A percentile compares a stretch with the other conserved stretches of the same genome.
phyloP scores from a whole-genome alignment of 2,797 vertebrate species.

The Clarias pachynema region DNA sequence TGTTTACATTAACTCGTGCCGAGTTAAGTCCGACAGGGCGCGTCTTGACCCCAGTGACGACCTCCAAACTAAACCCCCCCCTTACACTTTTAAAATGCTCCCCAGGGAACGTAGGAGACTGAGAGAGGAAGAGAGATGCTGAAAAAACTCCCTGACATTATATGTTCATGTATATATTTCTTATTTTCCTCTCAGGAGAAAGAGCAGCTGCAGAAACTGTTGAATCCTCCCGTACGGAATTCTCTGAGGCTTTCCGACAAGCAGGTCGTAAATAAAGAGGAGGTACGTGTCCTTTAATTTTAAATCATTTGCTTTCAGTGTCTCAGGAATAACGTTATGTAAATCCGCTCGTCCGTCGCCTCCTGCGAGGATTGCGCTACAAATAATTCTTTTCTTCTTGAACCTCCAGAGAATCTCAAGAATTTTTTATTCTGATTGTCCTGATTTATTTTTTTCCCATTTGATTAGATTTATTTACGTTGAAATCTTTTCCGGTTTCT shows the following conservation, averaged over 20 bases:
- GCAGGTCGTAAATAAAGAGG: conserved; percentile 75
- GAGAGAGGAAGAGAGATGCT: conserved; percentile 5
- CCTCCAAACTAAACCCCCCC: conserved; percentile 9
- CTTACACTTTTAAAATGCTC: conserved; percentile 31
- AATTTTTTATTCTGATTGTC: neutral
- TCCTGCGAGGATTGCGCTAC: neutral
- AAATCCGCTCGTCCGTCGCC: neutral
- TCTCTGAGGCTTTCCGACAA: conserved; percentile 79
- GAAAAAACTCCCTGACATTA: conserved; percentile 10
- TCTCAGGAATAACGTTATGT: too few species aligned
- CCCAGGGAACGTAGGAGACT: neutral
- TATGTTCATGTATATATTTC: neutral
- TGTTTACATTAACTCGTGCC: neutral
- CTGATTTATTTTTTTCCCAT: neutral
- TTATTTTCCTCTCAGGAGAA: conserved; percentile 75
- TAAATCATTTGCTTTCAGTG: neutral
- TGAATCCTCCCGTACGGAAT: conserved; percentile 78
- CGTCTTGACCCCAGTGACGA: conserved; percentile 26
- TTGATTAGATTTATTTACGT: too few species aligned
- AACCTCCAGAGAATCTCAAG: neutral
- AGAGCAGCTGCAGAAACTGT: conserved; percentile 81
- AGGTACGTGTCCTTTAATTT: conserved; percentile 62
- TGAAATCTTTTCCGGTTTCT: neutral
- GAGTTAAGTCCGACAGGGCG: neutral
- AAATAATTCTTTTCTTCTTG: neutral